Evolutionary conservation across 2,113 vertebrate genomes (phyloP), one percentile per base, ranked within the genome.

Genomic region (Coracopsis vasa): DNA sequence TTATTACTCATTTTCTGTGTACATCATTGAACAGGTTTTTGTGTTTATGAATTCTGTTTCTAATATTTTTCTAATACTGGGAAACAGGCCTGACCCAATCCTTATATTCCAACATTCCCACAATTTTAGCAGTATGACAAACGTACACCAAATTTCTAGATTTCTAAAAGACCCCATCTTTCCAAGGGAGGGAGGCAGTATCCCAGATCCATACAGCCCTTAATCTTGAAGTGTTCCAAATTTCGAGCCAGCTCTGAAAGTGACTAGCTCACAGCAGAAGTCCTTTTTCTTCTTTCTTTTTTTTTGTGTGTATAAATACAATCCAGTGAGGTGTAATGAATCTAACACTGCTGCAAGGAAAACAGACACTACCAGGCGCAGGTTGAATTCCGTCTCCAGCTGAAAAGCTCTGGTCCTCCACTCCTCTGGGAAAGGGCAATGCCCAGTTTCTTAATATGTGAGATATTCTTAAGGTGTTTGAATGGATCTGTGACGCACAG

Each of bases 11-110:
- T 88, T 74, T 92, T 93, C 81, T 37, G 25, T 35, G 6, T n/a
- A 73, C 41, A 82, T 82, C 31, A 62, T 24, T 56, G 31, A 89
- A 86, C 41, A 75, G 70, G 80, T 56, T 87, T 96, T 94, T 96
- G 42, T 88, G 48, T 81, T 89, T 94, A 88, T 73, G 58, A 88
- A 88, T 85, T 90, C 58, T 82, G 33, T 66, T 70, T 88, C 61
- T 80, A 90, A 45, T 91, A 39, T 77, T 93, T 93, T 72, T 90
- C 35, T 88, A 75, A 80, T 66, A 39, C 31, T 85, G 48, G 61
- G 62, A 90, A 90, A 90, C 44, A 58, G 23, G 48, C 50, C 67
- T 50, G 73, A 33, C 17, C 42, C 29, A 53, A 24, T 48, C 45
- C 25, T 80, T 80, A 48, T 77, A 87, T 53, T 80, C 85, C 48